Evolutionary conservation across 2,113 vertebrate genomes (phyloP), one percentile per base, ranked within the genome.

Genomic region (Elgaria multicarinata): DNA sequence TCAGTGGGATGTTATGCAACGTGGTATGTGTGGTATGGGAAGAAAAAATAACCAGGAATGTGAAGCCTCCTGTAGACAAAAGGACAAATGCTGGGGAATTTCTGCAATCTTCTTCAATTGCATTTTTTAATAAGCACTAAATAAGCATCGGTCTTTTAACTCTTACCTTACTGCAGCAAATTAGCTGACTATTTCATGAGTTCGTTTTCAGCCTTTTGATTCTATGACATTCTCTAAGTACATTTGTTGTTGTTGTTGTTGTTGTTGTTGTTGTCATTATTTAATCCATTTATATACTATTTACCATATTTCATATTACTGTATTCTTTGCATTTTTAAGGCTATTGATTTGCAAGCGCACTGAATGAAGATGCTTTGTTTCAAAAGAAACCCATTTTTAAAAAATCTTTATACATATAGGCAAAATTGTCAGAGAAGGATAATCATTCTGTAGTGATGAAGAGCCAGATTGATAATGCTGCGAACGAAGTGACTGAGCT

Each of bases 391-490:
- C 16, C 24, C 8, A 50, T 71, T 88, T 67, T 53, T 62, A 24
- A n/a, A n/a, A n/a, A n/a, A 62, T 66, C 67, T 77, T 89, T 74
- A 50, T 53, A 74, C 42, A 39, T 80, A 46, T 93, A 99, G 99
- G 95, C 67, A 26, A 97, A 97, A 91, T 97, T 98, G 93, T 93
- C 97, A 18, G 94, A 96, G 85, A 99, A 98, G 97, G 97, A 95
- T 94, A 98, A 98, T 86, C 96, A 97, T 64, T 98, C 97, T 5
- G 58, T 88, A 12, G 90, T 96, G 78, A 97, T 97, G 96, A 97
- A 95, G 91, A 93, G 87, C 18, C 97, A 98, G 90, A 96, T 97
- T 4, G 97, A 88, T 58, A 95, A 96, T 75, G 93, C 98, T 94
- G 97, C 97, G 93, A 95, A 92, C 0, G 96, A 97, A 75, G 92